Conservation (phyloP, 2,113 vertebrate species). For the Myrmecobius fasciatus region DNA sequence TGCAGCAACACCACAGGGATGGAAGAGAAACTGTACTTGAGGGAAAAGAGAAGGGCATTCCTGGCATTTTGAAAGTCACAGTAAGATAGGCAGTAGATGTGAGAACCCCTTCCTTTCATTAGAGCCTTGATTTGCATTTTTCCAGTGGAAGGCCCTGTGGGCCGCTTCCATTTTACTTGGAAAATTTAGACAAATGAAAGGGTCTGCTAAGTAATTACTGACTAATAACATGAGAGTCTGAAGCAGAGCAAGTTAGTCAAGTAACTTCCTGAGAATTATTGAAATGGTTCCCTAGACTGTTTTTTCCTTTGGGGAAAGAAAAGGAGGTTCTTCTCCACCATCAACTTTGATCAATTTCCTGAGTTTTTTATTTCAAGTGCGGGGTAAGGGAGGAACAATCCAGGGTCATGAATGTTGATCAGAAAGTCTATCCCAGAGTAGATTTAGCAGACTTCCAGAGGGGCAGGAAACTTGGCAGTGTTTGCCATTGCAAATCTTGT, state of each 20-base stretch:
- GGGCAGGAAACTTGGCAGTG: background rate
- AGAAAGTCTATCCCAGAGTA: background rate
- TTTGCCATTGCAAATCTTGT: background rate
- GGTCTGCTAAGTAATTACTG: background rate
- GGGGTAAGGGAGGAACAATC: background rate
- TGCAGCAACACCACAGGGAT: background rate
- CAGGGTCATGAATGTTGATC: background rate
- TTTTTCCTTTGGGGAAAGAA: background rate
- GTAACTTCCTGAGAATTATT: background rate
- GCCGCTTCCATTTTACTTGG: background rate
- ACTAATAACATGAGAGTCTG: background rate
- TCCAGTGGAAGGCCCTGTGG: background rate
- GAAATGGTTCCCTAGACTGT: background rate
- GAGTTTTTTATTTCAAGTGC: fast-evolving
- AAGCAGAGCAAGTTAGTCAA: background rate
- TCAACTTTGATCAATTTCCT: fast-evolving
- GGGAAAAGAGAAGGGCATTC: conserved; percentile 1
- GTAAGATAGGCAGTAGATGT: background rate
- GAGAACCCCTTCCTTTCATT: background rate
- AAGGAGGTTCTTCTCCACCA: background rate
- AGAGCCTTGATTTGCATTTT: background rate
- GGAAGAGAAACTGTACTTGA: background rate
- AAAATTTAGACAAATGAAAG: background rate
- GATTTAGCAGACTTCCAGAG: background rate
- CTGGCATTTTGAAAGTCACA: background rate